Percentiles rank a stretch among this genome's conserved stretches.
phyloP scores from a whole-genome alignment of 2,113 vertebrate species.

The Myrmecobius fasciatus region DNA sequence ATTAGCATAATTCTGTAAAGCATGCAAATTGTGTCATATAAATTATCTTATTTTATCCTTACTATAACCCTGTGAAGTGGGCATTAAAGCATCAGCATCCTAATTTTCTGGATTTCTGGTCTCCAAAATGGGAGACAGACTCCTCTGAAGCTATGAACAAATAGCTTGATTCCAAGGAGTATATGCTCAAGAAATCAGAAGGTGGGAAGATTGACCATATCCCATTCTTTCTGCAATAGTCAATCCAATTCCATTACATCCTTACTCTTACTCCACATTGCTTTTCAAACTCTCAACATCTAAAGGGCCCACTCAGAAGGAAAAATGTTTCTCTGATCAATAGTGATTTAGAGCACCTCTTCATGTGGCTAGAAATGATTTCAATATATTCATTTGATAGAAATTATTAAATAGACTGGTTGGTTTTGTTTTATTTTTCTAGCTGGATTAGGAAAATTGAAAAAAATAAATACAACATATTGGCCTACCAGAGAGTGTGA shows the following conservation, averaged over 20 bases:
- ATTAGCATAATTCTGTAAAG: not conserved
- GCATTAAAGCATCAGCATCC: not conserved
- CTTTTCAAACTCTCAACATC: not conserved
- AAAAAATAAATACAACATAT: slow-evolving; percentile 53
- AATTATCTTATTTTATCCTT: not conserved
- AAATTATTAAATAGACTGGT: slow-evolving; percentile 43
- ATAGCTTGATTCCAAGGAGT: not conserved
- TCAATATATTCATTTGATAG: not conserved
- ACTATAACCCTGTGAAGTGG: not conserved
- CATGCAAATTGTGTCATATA: not conserved
- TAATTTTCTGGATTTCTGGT: not conserved
- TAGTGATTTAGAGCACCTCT: too few relatives aligned
- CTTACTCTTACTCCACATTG: not conserved
- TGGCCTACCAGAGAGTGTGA: not conserved
- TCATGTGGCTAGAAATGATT: too few relatives aligned
- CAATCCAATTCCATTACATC: not conserved
- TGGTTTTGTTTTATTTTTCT: slow-evolving; percentile 59
- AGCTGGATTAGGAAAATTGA: slow-evolving; percentile 62
- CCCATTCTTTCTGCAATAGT: not conserved
- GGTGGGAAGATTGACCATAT: not conserved
- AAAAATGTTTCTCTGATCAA: too few relatives aligned
- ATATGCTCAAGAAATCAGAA: not conserved
- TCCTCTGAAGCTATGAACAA: not conserved
- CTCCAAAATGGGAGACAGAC: not conserved
- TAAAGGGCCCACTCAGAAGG: too few relatives aligned